Evolutionary conservation across 2,113 vertebrate species (phyloP).

Genomic region (Anthoscopus minutus): DNA sequence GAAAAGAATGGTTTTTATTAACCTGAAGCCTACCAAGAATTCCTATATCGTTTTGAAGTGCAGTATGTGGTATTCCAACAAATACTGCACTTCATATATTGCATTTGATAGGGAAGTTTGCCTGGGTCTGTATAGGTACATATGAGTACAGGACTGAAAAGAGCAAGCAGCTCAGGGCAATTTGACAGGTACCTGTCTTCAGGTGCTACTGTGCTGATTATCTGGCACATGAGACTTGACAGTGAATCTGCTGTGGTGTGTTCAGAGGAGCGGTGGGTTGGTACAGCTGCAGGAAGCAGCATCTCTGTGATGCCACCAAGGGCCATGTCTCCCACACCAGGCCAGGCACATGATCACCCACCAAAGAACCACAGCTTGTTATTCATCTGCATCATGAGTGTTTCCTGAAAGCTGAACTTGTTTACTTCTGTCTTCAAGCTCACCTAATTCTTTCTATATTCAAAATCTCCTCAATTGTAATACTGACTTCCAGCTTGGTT

Average conservation of each 20-base stretch:
- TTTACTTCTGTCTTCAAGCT: not conserved
- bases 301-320: not conserved
- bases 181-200: not conserved
- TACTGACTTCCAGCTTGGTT: not conserved
- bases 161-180: no score
- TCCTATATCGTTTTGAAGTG: not conserved
- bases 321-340: rapidly evolving
- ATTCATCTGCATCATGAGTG: not conserved
- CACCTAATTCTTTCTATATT: not conserved
- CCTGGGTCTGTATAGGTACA: no score
- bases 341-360: rapidly evolving
- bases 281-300: not conserved
- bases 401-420: not conserved
- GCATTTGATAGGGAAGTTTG: not conserved
- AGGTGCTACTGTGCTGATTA: not conserved
- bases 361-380: not conserved
- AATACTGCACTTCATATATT: not conserved
- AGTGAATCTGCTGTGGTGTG: not conserved
- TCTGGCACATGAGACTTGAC: not conserved
- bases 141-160: not conserved
- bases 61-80: not conserved
- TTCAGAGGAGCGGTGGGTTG: not conserved
- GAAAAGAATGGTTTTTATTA: not conserved
- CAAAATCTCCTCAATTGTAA: not conserved
- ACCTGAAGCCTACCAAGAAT: not conserved